Base-by-base conservation (phyloP, 2,113 vertebrate species). In the Haliaeetus leucogaster region DNA sequence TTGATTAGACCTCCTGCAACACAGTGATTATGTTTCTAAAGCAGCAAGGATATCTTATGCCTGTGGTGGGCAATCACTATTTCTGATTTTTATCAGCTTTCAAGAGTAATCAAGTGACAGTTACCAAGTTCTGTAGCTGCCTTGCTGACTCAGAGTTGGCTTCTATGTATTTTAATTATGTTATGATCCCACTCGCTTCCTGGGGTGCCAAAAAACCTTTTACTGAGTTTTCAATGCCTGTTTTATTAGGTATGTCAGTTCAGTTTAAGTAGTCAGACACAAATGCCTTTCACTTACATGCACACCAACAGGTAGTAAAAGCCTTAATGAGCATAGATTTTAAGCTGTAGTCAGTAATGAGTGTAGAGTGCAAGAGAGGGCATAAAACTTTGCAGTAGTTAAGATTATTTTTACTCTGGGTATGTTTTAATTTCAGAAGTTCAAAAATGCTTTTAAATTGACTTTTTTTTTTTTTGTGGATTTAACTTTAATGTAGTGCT, bases 1-100 rank as follows among this genome's bases (percentile, higher is more conserved):
- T 83, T 97, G 96, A 97, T 96, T 97, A 97, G 96, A 90, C 88
- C 87, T 98, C 89, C 86, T 87, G 86, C 56, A 89, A 95, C 80
- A 90, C 77, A 63, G 87, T 90, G 94, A 97, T 96, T 97, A 82
- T 91, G 53, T 92, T 97, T 90, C 92, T 89, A 68, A 97, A 86
- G 55, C 59, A 83, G 61, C 13, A 73, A 97, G 59, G 50, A 47
- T 77, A 73, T 61, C 71, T 95, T 91, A 82, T 83, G 86, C 96
- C 93, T 79, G 89, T 53, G 89, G 96, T 77, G 88, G 94, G 90
- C 95, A 97, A 96, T 98, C 90, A 88, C 61, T 42, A 23, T 48
- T 95, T 93, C 89, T 95, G 94, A 97, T 95, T 95, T 97, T 76
- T 66, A 82, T 94, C 79, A 91, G 81, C 66, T 95, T 89, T 94